Base-by-base conservation (phyloP, 2,113 vertebrate genomes). In the Platichthys stellatus region DNA sequence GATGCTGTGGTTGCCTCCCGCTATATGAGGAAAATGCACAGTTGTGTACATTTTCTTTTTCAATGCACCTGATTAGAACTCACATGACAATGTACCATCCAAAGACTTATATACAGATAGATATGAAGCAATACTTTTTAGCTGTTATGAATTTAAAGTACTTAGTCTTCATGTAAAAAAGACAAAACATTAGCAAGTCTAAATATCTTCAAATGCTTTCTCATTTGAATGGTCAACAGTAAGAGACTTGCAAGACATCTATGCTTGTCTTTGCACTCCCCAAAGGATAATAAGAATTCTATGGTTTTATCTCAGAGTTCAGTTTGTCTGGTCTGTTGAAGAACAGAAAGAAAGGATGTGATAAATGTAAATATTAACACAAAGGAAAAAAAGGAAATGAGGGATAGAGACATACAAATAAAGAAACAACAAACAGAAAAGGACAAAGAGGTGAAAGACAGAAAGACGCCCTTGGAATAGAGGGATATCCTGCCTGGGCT, bases 401-500 rank as follows among this genome's bases (percentile, higher is more conserved):
- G 26, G 47, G 9, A 24, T 12, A 24, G 10, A 60, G 18, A 73
- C 38, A 5, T 21, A 69, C 13, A 82, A 51, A 69, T n/a, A 63
- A 26, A 81, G 24, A 69, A 18, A 58, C 60, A 64, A 64, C 28
- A 60, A 67, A 47, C 21, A 61, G 24, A 81, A 64, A 74, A 74
- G 59, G 63, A 85, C 45, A 73, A 86, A 83, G 68, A 45, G 7
- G 3, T 71, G 53, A 79, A 64, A 69, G 75, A 73, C 12, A 68
- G 62, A 80, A 60, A 74, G 58, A 62, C 76, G 72, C 53, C 26
- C 66, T 69, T 4, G 63, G 60, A 86, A 71, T 43, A 68, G 78
- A 83, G 38, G 71, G 83, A 78, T 69, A 82, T 74, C 62, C 77
- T 76, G 76, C 77, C 73, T 64, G 75, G 74, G 70, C 76, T 87